Base-by-base conservation (phyloP, 1,140 invertebrate species). In the Cydia pomonella region DNA sequence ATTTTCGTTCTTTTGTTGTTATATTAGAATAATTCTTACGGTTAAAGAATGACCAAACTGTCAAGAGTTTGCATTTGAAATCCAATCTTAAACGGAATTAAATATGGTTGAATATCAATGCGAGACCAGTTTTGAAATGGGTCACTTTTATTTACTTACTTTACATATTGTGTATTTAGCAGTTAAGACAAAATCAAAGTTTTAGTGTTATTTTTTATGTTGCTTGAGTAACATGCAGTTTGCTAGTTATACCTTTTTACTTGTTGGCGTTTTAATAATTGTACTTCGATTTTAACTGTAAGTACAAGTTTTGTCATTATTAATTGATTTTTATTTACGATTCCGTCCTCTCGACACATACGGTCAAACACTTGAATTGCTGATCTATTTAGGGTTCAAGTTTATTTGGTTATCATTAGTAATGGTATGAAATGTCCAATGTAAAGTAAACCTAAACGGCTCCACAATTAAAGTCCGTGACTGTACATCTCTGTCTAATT, bases 231-330 rank as follows among this genome's bases (percentile, higher is more conserved):
- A 66, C 63, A 66, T 69, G 64, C 63, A 64, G 3, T 64, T 29
- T 29, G 63, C 23, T 64, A 33, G 63, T 64, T 29, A n/a, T 64
- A 25, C 27, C 3, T 0, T 64, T 64, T 64, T 29, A 64, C 25
- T 25, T 33, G 63, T 64, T 64, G 53, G 63, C 25, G 16, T n/a
- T 29, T 33, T 33, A n/a, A 16, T n/a, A 27, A 29, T 69, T 66
- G 63, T 33, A 29, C 25, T n/a, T 27, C n/a, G 63, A 63, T 25
- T 25, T 66, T 33, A 69, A 41, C 29, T 33, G 64, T 69, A 38
- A 69, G 64, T 69, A 33, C 64, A 59, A 59, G 53, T 69, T 69
- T 69, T 69, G 63, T n/a, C 12, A 41, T 69, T 38, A 69, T 38
- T 69, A 21, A 33, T 21, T 69, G 64, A 18, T 33, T 69, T 69